phyloP scores from a whole-genome alignment of 2,888 invertebrate species.

The Noctua pronuba region DNA sequence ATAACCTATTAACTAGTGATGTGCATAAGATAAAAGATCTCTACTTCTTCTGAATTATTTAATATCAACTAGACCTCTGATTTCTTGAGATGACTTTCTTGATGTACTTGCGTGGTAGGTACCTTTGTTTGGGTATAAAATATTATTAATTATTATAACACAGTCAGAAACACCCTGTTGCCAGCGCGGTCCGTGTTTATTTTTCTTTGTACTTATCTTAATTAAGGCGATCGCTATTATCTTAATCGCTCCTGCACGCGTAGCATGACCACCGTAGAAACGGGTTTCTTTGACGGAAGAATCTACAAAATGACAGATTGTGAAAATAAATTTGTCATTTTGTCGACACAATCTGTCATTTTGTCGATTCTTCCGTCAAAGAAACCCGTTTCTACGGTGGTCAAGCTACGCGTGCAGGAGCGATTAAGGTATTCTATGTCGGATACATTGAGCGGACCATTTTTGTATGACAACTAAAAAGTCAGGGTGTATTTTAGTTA shows the following conservation, averaged over 20 bases:
- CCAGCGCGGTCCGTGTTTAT: background rate
- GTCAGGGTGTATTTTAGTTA: constrained; percentile 2
- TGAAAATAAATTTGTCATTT: no score
- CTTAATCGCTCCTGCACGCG: background rate
- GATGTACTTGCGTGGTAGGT: constrained; percentile 1
- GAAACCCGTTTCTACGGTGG: no score
- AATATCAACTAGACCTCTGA: constrained; percentile 16
- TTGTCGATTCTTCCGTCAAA: no score
- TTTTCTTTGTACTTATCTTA: background rate
- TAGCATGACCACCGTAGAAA: no score
- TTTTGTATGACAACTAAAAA: background rate
- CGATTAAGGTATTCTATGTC: background rate
- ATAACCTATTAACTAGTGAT: constrained; percentile 5
- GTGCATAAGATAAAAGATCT: constrained; percentile 1
- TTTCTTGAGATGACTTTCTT: constrained; percentile 8
- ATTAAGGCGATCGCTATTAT: background rate
- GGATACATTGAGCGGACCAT: background rate
- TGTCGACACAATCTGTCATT: no score
- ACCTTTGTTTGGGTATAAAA: constrained; percentile 12
- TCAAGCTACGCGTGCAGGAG: no score
- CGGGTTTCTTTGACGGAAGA: no score
- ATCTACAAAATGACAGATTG: no score
- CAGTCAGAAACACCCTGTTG: background rate
- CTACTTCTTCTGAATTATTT: constrained; percentile 12
- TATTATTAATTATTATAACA: background rate